Evolutionary conservation across 2,113 vertebrate species (phyloP).

Genomic region (Hemiscyllium ocellatum): DNA sequence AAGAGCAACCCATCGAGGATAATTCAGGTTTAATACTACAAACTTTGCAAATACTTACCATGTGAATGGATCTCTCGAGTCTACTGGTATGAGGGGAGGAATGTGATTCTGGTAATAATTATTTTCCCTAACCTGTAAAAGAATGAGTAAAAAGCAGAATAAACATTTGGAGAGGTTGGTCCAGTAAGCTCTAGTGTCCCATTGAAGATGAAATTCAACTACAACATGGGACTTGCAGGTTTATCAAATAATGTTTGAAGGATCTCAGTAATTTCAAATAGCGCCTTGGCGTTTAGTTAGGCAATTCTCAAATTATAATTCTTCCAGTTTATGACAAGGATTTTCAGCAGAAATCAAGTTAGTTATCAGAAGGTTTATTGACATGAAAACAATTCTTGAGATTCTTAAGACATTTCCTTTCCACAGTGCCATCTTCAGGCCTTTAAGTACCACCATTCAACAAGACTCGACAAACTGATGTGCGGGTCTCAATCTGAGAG

Average conservation of each 20-base stretch:
- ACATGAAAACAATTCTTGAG: neutral
- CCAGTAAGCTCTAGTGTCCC: neutral
- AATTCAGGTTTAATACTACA: too few relatives aligned
- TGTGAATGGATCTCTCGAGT: too few relatives aligned
- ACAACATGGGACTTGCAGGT: neutral
- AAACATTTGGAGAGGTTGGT: too few relatives aligned
- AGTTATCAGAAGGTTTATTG: neutral
- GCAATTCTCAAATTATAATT: conserved; percentile 2
- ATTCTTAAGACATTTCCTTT: neutral
- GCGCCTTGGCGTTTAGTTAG: neutral
- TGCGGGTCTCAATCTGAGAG: neutral
- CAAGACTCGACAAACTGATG: neutral
- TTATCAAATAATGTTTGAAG: neutral
- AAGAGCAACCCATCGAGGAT: too few relatives aligned
- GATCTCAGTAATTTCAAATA: neutral
- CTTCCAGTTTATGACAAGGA: neutral
- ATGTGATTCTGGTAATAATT: too few relatives aligned
- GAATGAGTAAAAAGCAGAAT: too few relatives aligned
- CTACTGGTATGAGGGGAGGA: too few relatives aligned
- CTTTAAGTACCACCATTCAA: neutral
- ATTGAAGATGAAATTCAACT: neutral
- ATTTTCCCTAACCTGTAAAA: too few relatives aligned
- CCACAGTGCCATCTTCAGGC: neutral
- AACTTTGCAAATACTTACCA: too few relatives aligned
- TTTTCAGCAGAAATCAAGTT: neutral